Base-by-base conservation (phyloP, 2,797 vertebrate genomes). In the Acestrorhynchus altus region DNA sequence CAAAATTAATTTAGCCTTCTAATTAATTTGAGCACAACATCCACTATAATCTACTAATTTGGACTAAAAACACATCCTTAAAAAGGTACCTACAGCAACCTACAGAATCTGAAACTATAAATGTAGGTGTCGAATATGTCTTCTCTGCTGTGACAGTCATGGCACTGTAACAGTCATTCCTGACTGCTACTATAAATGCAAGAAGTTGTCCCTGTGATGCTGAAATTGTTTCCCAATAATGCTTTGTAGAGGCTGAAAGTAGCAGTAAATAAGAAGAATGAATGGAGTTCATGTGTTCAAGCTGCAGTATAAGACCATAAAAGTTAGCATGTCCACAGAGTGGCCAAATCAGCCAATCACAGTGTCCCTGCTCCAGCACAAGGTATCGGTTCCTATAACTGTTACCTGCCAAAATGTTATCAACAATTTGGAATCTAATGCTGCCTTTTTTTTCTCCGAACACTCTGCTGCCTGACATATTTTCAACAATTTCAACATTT, bases 321-420 rank as follows among this genome's bases (percentile, higher is more conserved):
- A 40, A 73, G 78, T 78, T 64, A 31, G 26, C 56, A 59, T 31
- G 24, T 28, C 13, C 56, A 16, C 56, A 59, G 26, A 18, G 56
- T 16, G 26, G 13, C 56, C 56, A 59, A 24, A 26, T 26, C 24
- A 59, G 52, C 20, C 22, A 12, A 5, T 56, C 52, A 56, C 52
- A 24, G 4, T 15, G 12, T 49, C 15, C 15, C 65, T 79, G 83
- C 7, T 13, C 22, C 66, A 68, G 42, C 83, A 86, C 56, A 75
- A 66, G 66, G 77, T 76, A 80, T 67, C 68, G 82, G 80, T 79
- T 77, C 69, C 76, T 12, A 18, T 46, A 76, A 81, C 78, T 64
- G 63, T 51, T 47, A 18, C 57, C 67, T 83, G 74, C 85, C 73
- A 80, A 77, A 80, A 77, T 81, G 75, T 85, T 59, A 57, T 59